Evolutionary conservation across 2,797 vertebrate genomes (phyloP).

Genomic region (Rachycentron canadum): DNA sequence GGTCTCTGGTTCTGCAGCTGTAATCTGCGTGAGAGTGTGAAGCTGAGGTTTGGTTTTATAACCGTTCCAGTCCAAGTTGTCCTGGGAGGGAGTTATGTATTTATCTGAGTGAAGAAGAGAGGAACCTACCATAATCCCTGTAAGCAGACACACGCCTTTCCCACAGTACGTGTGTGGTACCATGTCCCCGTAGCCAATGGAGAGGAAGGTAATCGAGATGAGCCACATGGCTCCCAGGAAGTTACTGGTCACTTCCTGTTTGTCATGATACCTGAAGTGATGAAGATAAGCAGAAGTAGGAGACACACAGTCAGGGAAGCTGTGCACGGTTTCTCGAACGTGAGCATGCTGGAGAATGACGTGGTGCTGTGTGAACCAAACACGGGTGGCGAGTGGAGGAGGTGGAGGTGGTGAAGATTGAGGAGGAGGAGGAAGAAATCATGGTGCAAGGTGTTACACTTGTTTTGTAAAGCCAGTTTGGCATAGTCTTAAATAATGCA

Average conservation of each 20-base stretch:
- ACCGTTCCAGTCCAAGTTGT: background rate
- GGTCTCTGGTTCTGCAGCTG: background rate
- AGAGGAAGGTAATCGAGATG: conserved; percentile 97
- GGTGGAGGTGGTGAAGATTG: conserved; percentile 52
- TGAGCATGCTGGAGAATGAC: conserved; percentile 72
- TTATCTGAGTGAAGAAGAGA: conserved; percentile 8
- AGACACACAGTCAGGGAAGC: conserved; percentile 72
- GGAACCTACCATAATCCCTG: conserved; percentile 94
- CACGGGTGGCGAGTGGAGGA: conserved; percentile 52
- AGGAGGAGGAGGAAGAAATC: conserved; percentile 49
- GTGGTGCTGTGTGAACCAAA: conserved; percentile 66
- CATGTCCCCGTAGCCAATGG: conserved; percentile 97
- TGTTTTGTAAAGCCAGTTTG: conserved; percentile 47
- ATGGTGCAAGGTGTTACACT: conserved; percentile 49
- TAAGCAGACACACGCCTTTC: conserved; percentile 96
- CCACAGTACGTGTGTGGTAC: conserved; percentile 97
- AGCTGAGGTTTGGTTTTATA: conserved; percentile 18
- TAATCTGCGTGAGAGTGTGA: background rate
- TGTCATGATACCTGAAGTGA: conserved; percentile 94
- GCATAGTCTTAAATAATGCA: conserved; percentile 16
- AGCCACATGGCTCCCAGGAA: conserved; percentile 98
- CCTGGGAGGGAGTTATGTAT: conserved; percentile 1
- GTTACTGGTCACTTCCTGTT: conserved; percentile 98
- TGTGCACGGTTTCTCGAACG: conserved; percentile 68
- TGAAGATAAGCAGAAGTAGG: conserved; percentile 73